Evolutionary conservation across 2,888 invertebrate species (phyloP), one percentile per base, ranked within the genome.

Genomic region (Drosophila trichaetosa): DNA sequence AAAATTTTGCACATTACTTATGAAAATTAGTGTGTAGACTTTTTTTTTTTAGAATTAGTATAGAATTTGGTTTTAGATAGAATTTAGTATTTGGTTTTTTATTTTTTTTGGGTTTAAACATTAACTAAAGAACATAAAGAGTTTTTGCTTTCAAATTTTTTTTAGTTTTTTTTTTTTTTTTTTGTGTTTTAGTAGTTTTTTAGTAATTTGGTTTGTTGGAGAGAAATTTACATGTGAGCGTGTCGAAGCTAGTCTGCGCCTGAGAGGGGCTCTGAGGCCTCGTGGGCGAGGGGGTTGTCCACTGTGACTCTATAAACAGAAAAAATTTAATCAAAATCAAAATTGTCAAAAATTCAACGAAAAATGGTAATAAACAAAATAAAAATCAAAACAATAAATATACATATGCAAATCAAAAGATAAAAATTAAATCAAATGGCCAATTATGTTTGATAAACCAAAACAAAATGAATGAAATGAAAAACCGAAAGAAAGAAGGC

Each of bases 201-300:
- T 83, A 74, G 73, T 89, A 76, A 73, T 77, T 86, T 82, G 68
- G 66, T 78, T 83, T 76, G 72, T 88, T 83, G 79, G 79, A 85
- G 76, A 86, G 86, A 87, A 92, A 91, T 93, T 94, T 94, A 94
- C 94, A 93, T 94, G 94, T 93, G 90, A 93, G 93, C 91, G 93
- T 93, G 89, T 94, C 93, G 93, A 94, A 94, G 93, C 93, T 93
- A 92, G 94, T 93, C 93, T 94, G 94, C 92, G 93, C 92, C 92
- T 93, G 93, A 91, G 93, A 90, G 77, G 94, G 94, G 92, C 93
- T 94, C 92, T 93, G 93, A 89, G 94, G 93, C 93, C 94, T 91
- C 90, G 94, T 93, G 81, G 94, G 94, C 91, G 94, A 93, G 91
- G 94, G 91, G 85, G 93, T 93, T 87, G 93, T 93, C 94, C 94